Conservation (phyloP, 2,113 vertebrate species). For the Prinia subflava region DNA sequence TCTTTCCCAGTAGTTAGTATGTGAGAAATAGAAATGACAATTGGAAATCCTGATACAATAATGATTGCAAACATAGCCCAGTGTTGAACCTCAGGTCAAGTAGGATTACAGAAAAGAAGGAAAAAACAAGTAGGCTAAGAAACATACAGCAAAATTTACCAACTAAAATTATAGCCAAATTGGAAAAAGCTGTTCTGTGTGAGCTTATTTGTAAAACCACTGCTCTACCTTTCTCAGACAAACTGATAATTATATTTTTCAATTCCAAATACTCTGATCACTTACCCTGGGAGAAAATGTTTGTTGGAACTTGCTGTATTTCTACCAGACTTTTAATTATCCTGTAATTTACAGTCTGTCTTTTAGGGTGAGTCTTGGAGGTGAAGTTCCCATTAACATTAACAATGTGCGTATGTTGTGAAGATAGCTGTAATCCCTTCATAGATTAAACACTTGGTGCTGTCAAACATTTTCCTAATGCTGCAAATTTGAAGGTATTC, state of each 20-base stretch:
- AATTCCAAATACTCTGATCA: not conserved
- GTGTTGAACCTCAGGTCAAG: not conserved
- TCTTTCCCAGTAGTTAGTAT: not conserved
- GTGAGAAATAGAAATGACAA: not conserved
- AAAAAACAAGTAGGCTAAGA: not conserved
- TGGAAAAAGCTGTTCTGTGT: not conserved
- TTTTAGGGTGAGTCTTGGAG: conserved; percentile 18
- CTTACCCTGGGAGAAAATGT: conserved; percentile 5
- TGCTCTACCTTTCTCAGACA: not conserved
- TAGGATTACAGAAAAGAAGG: not conserved
- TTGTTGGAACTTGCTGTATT: conserved; percentile 4
- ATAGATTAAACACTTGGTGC: not conserved
- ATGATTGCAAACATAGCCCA: not conserved
- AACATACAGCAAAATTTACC: not conserved
- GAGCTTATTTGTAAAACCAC: not conserved
- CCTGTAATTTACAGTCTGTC: not conserved
- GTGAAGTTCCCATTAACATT: not conserved
- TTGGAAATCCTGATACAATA: not conserved
- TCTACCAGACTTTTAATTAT: conserved; percentile 24
- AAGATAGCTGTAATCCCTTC: conserved; percentile 14
- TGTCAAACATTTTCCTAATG: conserved; percentile 13
- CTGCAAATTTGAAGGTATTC: not conserved
- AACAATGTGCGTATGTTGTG: not conserved
- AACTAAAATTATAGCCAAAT: not conserved
- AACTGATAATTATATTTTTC: not conserved